Evolutionary conservation across 2,888 invertebrate species (phyloP), one percentile per base, ranked within the genome.

Genomic region (Gnatocerus cornutus): DNA sequence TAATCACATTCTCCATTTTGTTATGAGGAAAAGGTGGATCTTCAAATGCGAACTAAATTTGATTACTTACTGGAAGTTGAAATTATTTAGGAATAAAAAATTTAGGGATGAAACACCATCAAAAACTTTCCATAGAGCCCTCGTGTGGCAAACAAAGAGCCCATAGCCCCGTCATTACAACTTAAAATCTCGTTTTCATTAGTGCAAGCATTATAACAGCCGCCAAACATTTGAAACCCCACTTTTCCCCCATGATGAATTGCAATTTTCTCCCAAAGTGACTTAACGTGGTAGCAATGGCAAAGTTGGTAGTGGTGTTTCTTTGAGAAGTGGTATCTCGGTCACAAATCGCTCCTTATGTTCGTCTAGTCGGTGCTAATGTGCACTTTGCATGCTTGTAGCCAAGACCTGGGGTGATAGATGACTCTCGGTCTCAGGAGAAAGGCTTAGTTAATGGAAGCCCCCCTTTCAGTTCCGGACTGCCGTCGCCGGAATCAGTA

Each of bases 361-460:
- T 76, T 73, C 73, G 73, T 78, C 74, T 78, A 74, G 75, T 76
- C 72, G 74, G 73, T 74, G 77, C 78, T 81, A 81, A 81, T 81
- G 81, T 80, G 78, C 80, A 80, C 78, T 81, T 81, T 81, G 81
- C 81, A 81, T 81, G 81, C 77, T 74, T 74, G 58, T 69, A 73
- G 72, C 52, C 74, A 69, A 73, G 68, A 70, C 67, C 74, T 68
- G 64, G 53, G 68, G 70, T 78, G 77, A 78, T 78, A 74, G 77
- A 78, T 77, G 78, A 77, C 77, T 73, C 70, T 61, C 53, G 69
- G 73, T 69, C 76, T 75, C 77, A 65, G 69, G 76, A 74, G 77
- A 76, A 74, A 74, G 74, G 74, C 74, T 76, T 75, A 75, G 73
- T 76, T 77, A 77, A 78, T 78, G 77, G 76, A 73, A 72, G 66